Evolutionary conservation across 2,888 invertebrate species (phyloP).

Genomic region (Netelia fuscicornis): DNA sequence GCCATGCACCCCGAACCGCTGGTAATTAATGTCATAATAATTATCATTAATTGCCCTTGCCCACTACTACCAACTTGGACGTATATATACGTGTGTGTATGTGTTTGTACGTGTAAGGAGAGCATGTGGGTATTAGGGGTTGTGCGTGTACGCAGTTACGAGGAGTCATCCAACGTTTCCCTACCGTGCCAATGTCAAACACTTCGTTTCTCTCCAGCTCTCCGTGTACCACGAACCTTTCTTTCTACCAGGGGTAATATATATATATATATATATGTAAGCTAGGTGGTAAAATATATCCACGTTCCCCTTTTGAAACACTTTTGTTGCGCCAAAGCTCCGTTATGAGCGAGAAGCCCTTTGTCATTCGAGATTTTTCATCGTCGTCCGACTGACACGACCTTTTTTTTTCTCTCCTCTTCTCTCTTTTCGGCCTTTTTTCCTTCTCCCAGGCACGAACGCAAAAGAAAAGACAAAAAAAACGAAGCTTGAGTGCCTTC

Average conservation of each 20-base stretch:
- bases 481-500: not conserved
- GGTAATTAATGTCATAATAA: conserved; percentile 72
- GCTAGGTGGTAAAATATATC: too few relatives aligned
- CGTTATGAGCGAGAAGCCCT: not conserved
- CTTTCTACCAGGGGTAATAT: not conserved
- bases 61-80: conserved; percentile 36
- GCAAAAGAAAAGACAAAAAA: not conserved
- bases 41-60: conserved; percentile 72
- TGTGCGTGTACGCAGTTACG: not conserved
- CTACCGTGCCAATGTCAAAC: not conserved
- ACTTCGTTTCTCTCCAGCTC: not conserved
- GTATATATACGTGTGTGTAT: conserved; percentile 3
- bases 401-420: not conserved
- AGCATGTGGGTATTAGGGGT: too few relatives aligned
- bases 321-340: not conserved
- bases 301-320: not conserved
- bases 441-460: too few relatives aligned
- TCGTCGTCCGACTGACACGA: not conserved
- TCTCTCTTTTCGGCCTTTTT: too few relatives aligned
- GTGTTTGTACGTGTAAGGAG: too few relatives aligned
- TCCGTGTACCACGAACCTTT: not conserved
- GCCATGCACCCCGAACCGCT: conserved; percentile 31
- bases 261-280: not conserved
- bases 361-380: conserved; percentile 3
- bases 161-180: not conserved